These are phyloP conservation scores for Fissipunctia ypsillon DNA, from an alignment of 2,888 invertebrate species.

Conservation along the genomic window DNA sequence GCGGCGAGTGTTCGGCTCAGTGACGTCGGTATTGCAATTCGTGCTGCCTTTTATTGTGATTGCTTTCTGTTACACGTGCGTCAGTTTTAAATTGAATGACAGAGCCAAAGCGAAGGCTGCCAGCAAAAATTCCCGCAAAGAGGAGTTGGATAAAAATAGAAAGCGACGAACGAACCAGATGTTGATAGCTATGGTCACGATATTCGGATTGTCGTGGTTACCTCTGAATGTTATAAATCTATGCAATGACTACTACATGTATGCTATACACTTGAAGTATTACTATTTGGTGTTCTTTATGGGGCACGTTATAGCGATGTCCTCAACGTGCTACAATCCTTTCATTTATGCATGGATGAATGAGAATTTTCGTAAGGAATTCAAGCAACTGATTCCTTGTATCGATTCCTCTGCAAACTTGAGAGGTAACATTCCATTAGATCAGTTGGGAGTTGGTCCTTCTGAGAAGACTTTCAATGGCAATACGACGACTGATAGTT, in stretches of 20 bases:
- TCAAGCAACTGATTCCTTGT: slow-evolving; percentile 94
- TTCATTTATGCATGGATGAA: slow-evolving; percentile 99
- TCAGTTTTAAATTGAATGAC: slow-evolving; percentile 96
- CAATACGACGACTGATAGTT: slow-evolving; percentile 93
- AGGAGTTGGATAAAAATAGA: slow-evolving; percentile 96
- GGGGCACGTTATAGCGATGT: slow-evolving; percentile 98
- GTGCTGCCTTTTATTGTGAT: slow-evolving; percentile 98
- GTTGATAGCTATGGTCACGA: slow-evolving; percentile 99
- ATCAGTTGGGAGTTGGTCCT: slow-evolving; percentile 90
- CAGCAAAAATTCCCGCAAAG: slow-evolving; percentile 95
- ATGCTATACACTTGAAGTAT: slow-evolving; percentile 94
- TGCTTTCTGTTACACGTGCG: slow-evolving; percentile 97
- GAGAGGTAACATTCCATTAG: slow-evolving; percentile 85
- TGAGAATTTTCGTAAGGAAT: slow-evolving; percentile 98
- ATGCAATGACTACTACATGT: slow-evolving; percentile 94
- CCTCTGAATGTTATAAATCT: slow-evolving; percentile 97
- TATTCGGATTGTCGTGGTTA: slow-evolving; percentile 99
- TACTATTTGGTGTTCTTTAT: slow-evolving; percentile 97
- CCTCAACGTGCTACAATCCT: slow-evolving; percentile 98
- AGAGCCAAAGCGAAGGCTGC: slow-evolving; percentile 96
- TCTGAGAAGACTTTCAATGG: slow-evolving; percentile 94
- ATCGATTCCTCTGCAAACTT: slow-evolving; percentile 89
- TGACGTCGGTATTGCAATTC: slow-evolving; percentile 97
- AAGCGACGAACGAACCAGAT: slow-evolving; percentile 98
- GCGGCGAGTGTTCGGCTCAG: slow-evolving; percentile 95